Evolutionary conservation across 2,888 invertebrate genomes (phyloP), one percentile per base, ranked within the genome.

Genomic region (Lottia gigantea): DNA sequence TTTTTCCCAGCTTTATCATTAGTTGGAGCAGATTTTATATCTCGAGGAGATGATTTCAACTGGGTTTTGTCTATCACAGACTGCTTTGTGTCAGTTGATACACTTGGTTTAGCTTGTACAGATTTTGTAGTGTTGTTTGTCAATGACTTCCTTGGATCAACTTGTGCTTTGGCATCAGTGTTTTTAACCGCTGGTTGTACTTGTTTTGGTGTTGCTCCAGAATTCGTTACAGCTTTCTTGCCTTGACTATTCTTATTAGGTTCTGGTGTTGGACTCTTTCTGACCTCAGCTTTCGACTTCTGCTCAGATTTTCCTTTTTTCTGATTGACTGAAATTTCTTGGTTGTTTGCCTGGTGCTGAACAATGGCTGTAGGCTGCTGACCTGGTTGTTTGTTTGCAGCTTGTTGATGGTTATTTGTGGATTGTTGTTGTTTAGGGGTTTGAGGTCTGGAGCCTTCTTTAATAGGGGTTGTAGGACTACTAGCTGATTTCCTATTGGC

Each of bases 291-390:
- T 23, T 40, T 23, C 7, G 14, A 16, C 14, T 23, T 23, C 31
- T 40, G 19, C 19, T 64, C 19, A 1, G n/a, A 15, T 47, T 46
- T 66, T 40, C 19, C 47, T 71, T 73, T 70, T 74, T 73, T 23
- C 69, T 68, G 16, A 65, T 73, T 55, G 67, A 61, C 23, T 63
- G 55, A 15, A 71, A 74, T 78, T 23, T 74, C 70, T 62, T 70
- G 74, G 69, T 70, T 70, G 14, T 66, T 73, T 66, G 73, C 75
- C 64, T 65, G 68, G 64, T 66, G 68, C 76, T 75, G 71, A 49
- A 72, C 64, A 14, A 64, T n/a, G 66, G n/a, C 23, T 12, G 62
- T 61, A 40, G 26, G 62, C 26, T 26, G n/a, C 11, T 16, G n/a
- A 65, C 12, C n/a, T 19, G 40, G 46, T 45, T 45, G 19, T 46